Base-by-base conservation (phyloP, 1,140 invertebrate genomes). In the Eurosta solidaginis region DNA sequence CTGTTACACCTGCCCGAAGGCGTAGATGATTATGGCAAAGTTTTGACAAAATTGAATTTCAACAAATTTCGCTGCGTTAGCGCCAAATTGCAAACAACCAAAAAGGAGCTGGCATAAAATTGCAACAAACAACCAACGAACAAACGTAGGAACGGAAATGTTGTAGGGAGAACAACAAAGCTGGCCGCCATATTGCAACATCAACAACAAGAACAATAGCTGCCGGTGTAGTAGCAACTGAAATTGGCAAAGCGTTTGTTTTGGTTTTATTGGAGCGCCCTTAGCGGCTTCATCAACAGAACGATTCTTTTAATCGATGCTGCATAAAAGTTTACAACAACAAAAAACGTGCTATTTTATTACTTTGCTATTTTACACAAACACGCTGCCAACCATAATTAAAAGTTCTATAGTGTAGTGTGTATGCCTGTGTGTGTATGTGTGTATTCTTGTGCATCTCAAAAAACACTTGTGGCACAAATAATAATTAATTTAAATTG, bases 401-500 rank as follows among this genome's bases (percentile, higher is more conserved):
- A 75, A 75, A 75, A 75, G 74, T 75, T 75, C 12, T 50, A 14
- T 22, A 29, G 42, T 50, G 42, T n/a, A 42, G 7, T 3, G 27
- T 40, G 6, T 14, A 47, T 36, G 22, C 36, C 25, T 9, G 44
- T 47, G 3, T 47, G 1, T 14, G 20, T 50, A 42, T 47, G 59
- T 1, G 33, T 20, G 50, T 27, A 25, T 12, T 9, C 22, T 1
- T 17, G 33, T 17, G 29, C 33, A 33, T 3, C 74, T 20, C 45
- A 12, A 76, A 76, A 76, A 76, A 76, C 75, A 52, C 75, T 76
- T 76, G 75, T 40, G 75, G 75, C 75, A 25, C 75, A 76, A 76
- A 52, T 76, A 76, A 76, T 76, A 76, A 76, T 76, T 76, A 76
- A 76, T 76, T 76, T 76, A 50, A 76, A 76, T 76, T 76, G 75